Base-by-base conservation (phyloP, 1,140 invertebrate species). In the Trichoplusia ni region DNA sequence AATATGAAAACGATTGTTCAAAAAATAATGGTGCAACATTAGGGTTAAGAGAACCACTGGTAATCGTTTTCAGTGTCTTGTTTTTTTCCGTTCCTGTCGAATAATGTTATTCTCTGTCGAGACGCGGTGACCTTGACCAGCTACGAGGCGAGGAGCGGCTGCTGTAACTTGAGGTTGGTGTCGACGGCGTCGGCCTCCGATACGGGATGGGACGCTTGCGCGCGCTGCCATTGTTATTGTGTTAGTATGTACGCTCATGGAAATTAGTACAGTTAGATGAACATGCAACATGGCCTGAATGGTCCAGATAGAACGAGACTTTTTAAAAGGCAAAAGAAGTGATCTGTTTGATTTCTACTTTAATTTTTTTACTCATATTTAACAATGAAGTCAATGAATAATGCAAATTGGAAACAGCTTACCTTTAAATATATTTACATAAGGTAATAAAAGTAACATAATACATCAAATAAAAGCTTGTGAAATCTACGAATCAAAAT, bases 201-300 rank as follows among this genome's bases (percentile, higher is more conserved):
- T 97, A 97, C 44, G 96, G 96, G 76, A 98, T 96, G 29, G 97
- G 97, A 56, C 96, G 92, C 90, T 98, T 98, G 72, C 97, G 93
- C 64, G 96, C 97, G 90, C 97, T 98, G 92, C 76, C 92, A 93
- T 53, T 46, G 77, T 80, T 77, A 76, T 42, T 75, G 40, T 63
- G 66, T 69, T 77, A 65, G 64, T 59, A 38, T 37, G 47, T n/a
- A n/a, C n/a, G 13, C 7, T 58, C 27, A 29, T 38, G n/a, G 47
- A 64, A 13, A 67, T 82, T 82, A 78, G 77, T 79, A 51, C 16
- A 16, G 58, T 67, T 54, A 60, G 35, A 33, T 33, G 8, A 54
- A 38, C 42, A 58, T 63, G 40, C 27, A 42, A 46, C 60, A 14
- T 42, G n/a, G n/a, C n/a, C n/a, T n/a, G n/a, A n/a, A n/a, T n/a